Percentiles rank a stretch among this genome's conserved stretches.
These are phyloP conservation scores for Nematolebias whitei DNA, from an alignment of 2,113 vertebrate genomes.

Conservation along the genomic window DNA sequence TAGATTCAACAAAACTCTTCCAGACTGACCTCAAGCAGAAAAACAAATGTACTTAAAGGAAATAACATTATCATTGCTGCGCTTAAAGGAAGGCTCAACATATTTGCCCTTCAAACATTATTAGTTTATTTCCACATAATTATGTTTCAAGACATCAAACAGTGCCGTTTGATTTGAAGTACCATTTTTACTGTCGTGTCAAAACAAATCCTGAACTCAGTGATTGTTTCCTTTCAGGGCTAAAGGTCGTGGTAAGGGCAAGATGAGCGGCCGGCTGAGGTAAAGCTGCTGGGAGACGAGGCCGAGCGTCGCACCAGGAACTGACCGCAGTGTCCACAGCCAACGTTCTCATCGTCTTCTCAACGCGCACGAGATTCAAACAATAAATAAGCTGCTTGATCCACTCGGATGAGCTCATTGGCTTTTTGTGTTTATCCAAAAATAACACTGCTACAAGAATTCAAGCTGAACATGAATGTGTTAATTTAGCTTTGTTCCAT, in stretches of 20 bases:
- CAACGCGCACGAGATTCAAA: conserved; percentile 29
- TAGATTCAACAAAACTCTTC: no score
- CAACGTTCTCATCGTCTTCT: conserved; percentile 33
- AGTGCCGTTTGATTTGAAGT: not conserved
- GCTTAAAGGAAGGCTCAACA: not conserved
- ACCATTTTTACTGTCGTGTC: not conserved
- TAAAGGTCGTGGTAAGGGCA: conserved; percentile 81
- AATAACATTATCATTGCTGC: not conserved
- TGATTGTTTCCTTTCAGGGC: conserved; percentile 55
- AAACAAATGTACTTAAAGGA: no score
- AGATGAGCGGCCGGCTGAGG: conserved; percentile 73
- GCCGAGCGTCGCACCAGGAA: conserved; percentile 1
- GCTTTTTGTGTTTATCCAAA: not conserved
- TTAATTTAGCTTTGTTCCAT: not conserved
- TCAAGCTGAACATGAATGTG: conserved; percentile 6
- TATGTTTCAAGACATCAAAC: not conserved
- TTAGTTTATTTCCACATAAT: not conserved
- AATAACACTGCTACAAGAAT: conserved; percentile 17
- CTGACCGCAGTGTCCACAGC: not conserved
- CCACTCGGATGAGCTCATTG: conserved; percentile 9
- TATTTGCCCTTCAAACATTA: not conserved
- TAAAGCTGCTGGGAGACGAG: conserved; percentile 48
- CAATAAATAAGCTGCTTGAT: conserved; percentile 60
- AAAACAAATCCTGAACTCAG: not conserved
- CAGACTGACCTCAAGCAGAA: no score